Evolutionary conservation across 1,140 invertebrate genomes (phyloP), one percentile per base, ranked within the genome.

Genomic region (Homalodisca vitripennis): DNA sequence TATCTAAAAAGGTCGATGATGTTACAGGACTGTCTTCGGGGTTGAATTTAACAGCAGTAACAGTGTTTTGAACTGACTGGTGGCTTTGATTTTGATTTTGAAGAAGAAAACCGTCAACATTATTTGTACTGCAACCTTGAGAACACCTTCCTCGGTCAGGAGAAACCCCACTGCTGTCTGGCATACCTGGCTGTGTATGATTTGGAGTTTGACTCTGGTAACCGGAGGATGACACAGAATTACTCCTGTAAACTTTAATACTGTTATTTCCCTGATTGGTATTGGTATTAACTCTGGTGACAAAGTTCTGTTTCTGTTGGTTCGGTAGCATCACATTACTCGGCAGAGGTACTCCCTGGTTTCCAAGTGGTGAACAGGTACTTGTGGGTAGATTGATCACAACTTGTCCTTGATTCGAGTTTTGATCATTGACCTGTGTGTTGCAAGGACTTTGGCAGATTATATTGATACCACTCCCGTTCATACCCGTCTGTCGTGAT

Each of bases 11-110:
- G 1, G 88, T 89, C 0, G 88, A 89, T 17, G 88, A 91, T 24
- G 88, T 89, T 24, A 89, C 88, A 14, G 88, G 87, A 79, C 86
- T 88, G 27, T 89, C 86, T n/a, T 86, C 84, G 70, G 82, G 84
- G 6, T 69, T 31, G 32, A 24, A 53, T 12, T 67, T 47, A 17
- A 51, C 51, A 41, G 51, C 30, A 31, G 31, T 30, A 41, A 47
- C 20, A n/a, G 62, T 47, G 22, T 57, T 63, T 64, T 32, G n/a
- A n/a, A 64, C 31, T 32, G n/a, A n/a, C 26, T 17, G 13, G 22
- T 17, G 27, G 72, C 81, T 12, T 57, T 63, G 65, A 24, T 67
- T 31, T n/a, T 51, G 63, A 26, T 46, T 24, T 66, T 66, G 63
- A 27, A 13, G 22, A 20, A 20, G 55, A 17, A 66, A 46, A 22